phyloP scores from a whole-genome alignment of 2,888 invertebrate species.

The Apamea anceps region DNA sequence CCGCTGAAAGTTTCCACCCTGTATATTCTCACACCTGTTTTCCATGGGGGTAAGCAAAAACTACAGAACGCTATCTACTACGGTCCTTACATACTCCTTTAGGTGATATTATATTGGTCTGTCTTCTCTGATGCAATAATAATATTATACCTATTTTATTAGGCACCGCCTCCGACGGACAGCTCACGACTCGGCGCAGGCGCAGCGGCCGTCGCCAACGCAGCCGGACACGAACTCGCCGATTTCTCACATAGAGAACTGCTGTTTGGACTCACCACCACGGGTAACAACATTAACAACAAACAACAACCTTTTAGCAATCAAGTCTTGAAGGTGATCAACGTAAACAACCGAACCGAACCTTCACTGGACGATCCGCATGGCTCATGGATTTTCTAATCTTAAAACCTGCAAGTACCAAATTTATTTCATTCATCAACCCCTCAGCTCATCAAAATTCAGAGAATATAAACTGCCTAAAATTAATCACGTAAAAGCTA shows the following conservation, averaged over 20 bases:
- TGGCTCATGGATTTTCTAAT: neutral
- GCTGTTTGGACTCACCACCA: constrained; percentile 95
- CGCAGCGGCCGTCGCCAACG: constrained; percentile 91
- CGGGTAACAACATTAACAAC: constrained; percentile 79
- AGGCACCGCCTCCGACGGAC: constrained; percentile 90
- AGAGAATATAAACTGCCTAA: neutral
- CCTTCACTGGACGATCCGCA: neutral
- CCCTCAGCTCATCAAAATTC: constrained; percentile 2
- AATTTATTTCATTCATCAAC: neutral
- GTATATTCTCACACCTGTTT: neutral
- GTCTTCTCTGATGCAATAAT: neutral
- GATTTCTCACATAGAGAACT: constrained; percentile 95
- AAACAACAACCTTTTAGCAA: neutral
- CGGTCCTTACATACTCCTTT: neutral
- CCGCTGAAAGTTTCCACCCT: too few relatives aligned
- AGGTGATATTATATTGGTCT: neutral
- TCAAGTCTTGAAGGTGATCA: neutral
- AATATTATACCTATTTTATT: constrained; percentile 12
- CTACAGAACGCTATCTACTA: neutral
- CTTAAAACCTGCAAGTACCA: neutral
- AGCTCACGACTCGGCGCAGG: constrained; percentile 88
- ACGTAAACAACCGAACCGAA: neutral
- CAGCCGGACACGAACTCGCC: constrained; percentile 95
- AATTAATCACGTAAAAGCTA: neutral
- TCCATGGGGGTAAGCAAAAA: neutral